Evolutionary conservation across 2,888 invertebrate species (phyloP), one percentile per base, ranked within the genome.

Genomic region (Sphaeridia pumilis): DNA sequence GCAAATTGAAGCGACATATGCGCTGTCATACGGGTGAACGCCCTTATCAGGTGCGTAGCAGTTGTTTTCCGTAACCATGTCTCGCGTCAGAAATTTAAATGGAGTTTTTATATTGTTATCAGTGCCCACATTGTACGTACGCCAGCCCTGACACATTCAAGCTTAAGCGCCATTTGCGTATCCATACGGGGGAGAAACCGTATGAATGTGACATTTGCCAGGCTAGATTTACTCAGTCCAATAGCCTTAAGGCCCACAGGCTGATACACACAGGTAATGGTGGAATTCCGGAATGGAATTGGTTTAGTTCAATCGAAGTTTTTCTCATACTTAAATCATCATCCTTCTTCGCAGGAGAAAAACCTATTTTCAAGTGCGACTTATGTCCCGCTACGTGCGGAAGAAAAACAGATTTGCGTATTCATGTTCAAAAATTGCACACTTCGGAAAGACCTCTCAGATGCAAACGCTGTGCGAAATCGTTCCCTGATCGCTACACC

Each of bases 81-180:
- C n/a, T n/a, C n/a, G n/a, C n/a, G n/a, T n/a, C n/a, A n/a, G n/a
- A n/a, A n/a, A 35, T 24, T 26, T 44, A 25, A n/a, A 12, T 31
- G 17, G 22, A 2, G 36, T 36, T 31, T 48, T 10, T 42, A n/a
- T n/a, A n/a, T n/a, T n/a, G n/a, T n/a, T n/a, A 36, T n/a, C 76
- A 90, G 80, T 97, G 95, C 69, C 87, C 88, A 0, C 90, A 94
- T 71, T 97, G 95, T 74, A 90, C 92, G 0, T 97, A 97, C 70
- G 94, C 95, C 36, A 93, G 92, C 55, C 94, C 94, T 3, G 97
- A 97, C 71, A 94, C 93, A 26, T 97, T 95, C 73, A 97, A 97
- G 72, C 73, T 97, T 66, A 95, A 97, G 71, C 80, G 95, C 0
- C 95, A 97, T 70, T 74, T 95, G 60, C 80, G 95, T 49, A 93